phyloP scores from a whole-genome alignment of 92 coral and sea anemone species.

The Ricordea florida region DNA sequence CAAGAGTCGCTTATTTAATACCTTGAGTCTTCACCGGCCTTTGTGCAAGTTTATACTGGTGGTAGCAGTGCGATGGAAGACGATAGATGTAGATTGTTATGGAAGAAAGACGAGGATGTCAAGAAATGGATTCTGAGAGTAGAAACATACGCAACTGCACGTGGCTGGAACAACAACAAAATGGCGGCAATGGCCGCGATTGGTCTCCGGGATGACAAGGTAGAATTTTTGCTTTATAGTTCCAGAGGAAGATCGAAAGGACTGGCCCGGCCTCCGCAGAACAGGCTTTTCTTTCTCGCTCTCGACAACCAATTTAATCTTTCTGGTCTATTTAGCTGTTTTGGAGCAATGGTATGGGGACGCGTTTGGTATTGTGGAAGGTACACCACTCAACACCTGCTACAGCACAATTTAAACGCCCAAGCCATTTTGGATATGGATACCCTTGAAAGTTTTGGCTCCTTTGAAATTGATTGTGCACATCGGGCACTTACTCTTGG shows the following conservation, averaged over 20 bases:
- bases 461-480: slow-evolving; percentile 21
- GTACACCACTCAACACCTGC: no score
- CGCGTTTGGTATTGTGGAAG: no score
- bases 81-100: neutral
- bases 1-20: no score
- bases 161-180: slow-evolving; percentile 4
- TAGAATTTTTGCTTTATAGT: neutral
- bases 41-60: no score
- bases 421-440: slow-evolving; percentile 21
- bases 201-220: neutral
- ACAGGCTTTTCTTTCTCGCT: no score
- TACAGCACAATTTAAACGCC: slow-evolving; percentile 8
- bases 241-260: neutral
- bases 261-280: neutral
- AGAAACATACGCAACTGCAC: slow-evolving; percentile 1
- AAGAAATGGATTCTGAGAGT: slow-evolving; percentile 6
- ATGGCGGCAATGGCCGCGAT: neutral
- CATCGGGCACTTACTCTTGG: neutral
- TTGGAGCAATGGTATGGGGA: no score
- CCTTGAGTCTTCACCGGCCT: no score
- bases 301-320: no score
- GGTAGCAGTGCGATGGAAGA: no score
- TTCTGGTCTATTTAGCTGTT: neutral
- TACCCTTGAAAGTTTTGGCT: slow-evolving; percentile 17
- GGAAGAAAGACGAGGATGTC: neutral